Conservation (phyloP, 2,797 vertebrate genomes). For the Dendrocincla tyrannina region DNA sequence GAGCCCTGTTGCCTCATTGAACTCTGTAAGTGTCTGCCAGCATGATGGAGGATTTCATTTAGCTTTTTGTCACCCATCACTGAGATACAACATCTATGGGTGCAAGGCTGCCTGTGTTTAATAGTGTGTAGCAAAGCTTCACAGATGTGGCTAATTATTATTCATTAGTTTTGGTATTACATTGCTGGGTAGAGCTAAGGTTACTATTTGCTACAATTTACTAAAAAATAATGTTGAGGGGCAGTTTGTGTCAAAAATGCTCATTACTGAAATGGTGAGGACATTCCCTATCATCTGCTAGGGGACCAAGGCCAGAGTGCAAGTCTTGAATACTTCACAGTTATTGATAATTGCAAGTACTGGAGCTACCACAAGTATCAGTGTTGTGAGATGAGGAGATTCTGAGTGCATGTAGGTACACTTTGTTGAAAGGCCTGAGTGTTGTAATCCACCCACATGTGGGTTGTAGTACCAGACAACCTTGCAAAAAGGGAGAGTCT, state of each 20-base stretch:
- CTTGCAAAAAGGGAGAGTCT: neutral
- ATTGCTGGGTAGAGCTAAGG: neutral
- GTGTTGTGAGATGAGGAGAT: neutral
- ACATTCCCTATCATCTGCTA: neutral
- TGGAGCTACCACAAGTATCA: neutral
- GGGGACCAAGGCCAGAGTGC: neutral
- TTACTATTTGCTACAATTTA: neutral
- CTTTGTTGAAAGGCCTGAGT: neutral
- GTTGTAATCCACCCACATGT: fast-evolving
- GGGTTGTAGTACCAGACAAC: neutral
- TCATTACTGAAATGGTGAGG: neutral
- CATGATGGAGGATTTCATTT: neutral
- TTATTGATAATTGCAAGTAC: neutral
- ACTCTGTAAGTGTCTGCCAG: neutral
- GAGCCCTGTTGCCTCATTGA: neutral
- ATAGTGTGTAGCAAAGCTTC: neutral
- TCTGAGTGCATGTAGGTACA: neutral
- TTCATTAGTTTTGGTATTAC: neutral
- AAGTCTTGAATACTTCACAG: neutral
- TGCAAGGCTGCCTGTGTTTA: neutral
- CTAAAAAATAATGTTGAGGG: neutral
- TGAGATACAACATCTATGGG: neutral
- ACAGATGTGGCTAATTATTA: neutral
- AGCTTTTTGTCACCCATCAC: neutral
- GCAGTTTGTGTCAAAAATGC: neutral